phyloP scores from a whole-genome alignment of 2,113 vertebrate species.

The Python bivittatus region DNA sequence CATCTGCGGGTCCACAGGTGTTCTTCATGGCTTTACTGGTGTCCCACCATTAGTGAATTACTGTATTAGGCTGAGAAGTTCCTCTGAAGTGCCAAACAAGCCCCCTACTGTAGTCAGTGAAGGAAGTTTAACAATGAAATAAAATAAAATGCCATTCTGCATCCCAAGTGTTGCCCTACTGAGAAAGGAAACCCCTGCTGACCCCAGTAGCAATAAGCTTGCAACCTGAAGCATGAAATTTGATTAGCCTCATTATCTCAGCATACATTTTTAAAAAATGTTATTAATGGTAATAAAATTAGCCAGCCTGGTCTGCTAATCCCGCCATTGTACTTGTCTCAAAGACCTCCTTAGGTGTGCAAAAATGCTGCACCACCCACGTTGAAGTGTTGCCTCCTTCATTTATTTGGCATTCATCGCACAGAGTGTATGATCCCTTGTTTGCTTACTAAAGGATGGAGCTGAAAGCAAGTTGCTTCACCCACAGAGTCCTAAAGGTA shows the following conservation, averaged over 20 bases:
- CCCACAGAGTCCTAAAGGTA: not conserved
- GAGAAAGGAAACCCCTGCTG: constrained; percentile 62
- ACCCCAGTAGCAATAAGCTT: constrained; percentile 69
- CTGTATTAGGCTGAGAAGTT: not conserved
- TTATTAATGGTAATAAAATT: constrained; percentile 74
- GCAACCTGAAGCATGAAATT: constrained; percentile 73
- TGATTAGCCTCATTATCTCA: constrained; percentile 74
- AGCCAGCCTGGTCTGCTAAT: constrained; percentile 68
- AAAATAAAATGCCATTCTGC: fast-evolving
- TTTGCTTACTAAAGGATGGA: constrained; percentile 33
- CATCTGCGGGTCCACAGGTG: not conserved
- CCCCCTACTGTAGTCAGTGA: too few species aligned
- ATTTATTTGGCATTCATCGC: constrained; percentile 62
- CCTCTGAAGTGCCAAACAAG: not conserved
- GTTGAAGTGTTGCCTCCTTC: constrained; percentile 26
- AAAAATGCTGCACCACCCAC: constrained; percentile 17
- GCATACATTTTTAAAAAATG: constrained; percentile 58
- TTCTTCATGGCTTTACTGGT: not conserved
- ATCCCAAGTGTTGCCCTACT: not conserved
- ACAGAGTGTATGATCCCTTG: constrained; percentile 31
- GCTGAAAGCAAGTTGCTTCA: fast-evolving
- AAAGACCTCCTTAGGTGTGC: constrained; percentile 56
- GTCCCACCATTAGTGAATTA: not conserved
- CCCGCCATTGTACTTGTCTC: constrained; percentile 61
- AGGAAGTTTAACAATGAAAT: not conserved